Evolutionary conservation across 2,797 vertebrate genomes (phyloP).

Genomic region (Chelon labrosus): DNA sequence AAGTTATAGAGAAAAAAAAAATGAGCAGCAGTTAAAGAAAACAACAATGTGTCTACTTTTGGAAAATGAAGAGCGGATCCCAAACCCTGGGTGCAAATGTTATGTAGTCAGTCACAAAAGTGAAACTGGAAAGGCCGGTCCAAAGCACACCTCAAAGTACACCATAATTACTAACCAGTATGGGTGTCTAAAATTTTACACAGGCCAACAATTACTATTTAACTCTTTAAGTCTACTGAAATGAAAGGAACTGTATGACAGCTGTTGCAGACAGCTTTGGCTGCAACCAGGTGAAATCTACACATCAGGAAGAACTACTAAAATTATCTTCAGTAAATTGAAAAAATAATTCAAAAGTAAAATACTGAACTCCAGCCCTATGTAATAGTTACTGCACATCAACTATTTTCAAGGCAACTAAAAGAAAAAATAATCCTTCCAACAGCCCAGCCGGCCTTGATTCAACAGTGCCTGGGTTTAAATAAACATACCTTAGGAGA

Average conservation of each 20-base stretch:
- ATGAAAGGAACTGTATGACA: no score
- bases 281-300: no score
- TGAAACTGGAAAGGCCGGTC: not conserved
- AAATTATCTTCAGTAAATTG: not conserved
- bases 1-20: not conserved
- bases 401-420: slow-evolving; percentile 16
- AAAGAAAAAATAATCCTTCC: not conserved
- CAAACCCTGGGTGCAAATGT: not conserved
- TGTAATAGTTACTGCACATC: not conserved
- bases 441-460: slow-evolving; percentile 19
- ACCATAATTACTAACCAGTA: not conserved
- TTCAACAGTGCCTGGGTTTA: slow-evolving; percentile 37
- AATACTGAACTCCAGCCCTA: not conserved
- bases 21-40: not conserved
- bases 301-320: no score
- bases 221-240: no score
- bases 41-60: not conserved
- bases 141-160: not conserved
- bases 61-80: not conserved
- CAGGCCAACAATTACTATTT: no score
- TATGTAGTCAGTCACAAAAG: not conserved
- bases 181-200: not conserved
- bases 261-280: no score
- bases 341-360: not conserved
- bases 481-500: slow-evolving; percentile 86